phyloP scores from a whole-genome alignment of 1,140 invertebrate species.

The Caenorhabditis inopinata region DNA sequence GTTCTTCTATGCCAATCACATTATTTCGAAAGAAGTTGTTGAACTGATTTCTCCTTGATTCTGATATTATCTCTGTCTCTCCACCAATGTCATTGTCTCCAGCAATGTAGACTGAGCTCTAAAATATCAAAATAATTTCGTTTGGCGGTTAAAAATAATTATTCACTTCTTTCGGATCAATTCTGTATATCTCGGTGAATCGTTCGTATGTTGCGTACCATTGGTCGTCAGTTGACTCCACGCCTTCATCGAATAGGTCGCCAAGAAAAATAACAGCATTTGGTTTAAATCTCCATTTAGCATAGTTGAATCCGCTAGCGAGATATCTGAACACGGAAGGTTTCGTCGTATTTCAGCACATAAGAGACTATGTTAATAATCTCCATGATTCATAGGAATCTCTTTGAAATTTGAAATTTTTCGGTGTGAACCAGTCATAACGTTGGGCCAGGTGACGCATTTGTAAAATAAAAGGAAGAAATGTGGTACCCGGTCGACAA shows the following conservation, averaged over 20 bases:
- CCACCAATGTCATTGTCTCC: constrained; percentile 70
- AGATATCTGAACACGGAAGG: constrained; percentile 46
- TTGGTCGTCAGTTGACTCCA: constrained; percentile 29
- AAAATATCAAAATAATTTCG: neutral
- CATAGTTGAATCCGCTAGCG: constrained; percentile 1
- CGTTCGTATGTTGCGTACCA: constrained; percentile 38
- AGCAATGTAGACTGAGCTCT: constrained; percentile 66
- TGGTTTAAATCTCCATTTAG: neutral
- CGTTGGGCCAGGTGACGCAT: too few species aligned
- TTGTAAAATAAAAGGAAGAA: too few species aligned
- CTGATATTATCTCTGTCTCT: constrained; percentile 65
- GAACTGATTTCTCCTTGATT: constrained; percentile 65
- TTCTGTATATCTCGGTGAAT: constrained; percentile 36
- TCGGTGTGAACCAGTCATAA: too few species aligned
- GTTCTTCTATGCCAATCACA: constrained; percentile 56
- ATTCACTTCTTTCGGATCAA: neutral
- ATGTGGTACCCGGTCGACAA: too few species aligned
- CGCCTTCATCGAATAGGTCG: constrained; percentile 50
- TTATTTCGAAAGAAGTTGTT: constrained; percentile 65
- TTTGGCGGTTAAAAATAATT: neutral
- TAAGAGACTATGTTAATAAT: too few species aligned
- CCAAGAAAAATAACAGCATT: constrained; percentile 47
- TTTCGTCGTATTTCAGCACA: too few species aligned
- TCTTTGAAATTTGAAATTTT: too few species aligned
- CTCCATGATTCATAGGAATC: too few species aligned